Evolutionary conservation across 2,888 invertebrate genomes (phyloP).

Genomic region (Andrena marginata): DNA sequence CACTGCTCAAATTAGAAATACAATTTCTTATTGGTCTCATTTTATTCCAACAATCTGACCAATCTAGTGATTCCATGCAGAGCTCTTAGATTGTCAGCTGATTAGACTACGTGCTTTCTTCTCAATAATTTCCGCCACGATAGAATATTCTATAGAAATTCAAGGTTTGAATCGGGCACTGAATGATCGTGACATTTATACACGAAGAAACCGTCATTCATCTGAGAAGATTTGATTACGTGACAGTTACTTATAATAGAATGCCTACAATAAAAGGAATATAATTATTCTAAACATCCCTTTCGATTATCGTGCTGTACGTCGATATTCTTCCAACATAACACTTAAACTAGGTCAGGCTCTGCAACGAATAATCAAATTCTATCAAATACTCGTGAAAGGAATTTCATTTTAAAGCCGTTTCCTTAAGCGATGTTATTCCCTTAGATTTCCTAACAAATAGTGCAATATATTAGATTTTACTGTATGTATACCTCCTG

Average conservation of each 20-base stretch:
- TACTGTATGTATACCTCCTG: neutral
- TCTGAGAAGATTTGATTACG: constrained; percentile 2
- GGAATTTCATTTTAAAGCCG: constrained; percentile 23
- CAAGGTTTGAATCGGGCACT: constrained; percentile 25
- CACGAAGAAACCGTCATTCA: neutral
- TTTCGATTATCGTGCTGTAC: constrained; percentile 21
- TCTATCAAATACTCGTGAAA: constrained; percentile 2
- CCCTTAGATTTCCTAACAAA: constrained; percentile 23
- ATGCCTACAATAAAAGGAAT: neutral
- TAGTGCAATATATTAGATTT: constrained; percentile 16
- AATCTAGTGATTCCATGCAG: neutral
- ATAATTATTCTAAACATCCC: neutral
- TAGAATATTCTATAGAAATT: constrained; percentile 26
- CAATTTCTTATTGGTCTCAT: neutral
- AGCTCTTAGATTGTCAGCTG: too few species aligned
- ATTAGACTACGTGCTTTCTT: neutral
- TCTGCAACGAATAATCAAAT: neutral
- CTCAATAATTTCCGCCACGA: neutral
- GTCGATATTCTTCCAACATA: constrained; percentile 19
- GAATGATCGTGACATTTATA: neutral
- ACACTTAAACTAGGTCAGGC: constrained; percentile 20
- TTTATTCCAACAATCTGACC: neutral
- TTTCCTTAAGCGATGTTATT: constrained; percentile 32
- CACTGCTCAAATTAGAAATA: neutral
- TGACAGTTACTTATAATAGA: neutral